Evolutionary conservation across 2,113 vertebrate species (phyloP), one percentile per base, ranked within the genome.

Genomic region (Stigmatopora nigra): DNA sequence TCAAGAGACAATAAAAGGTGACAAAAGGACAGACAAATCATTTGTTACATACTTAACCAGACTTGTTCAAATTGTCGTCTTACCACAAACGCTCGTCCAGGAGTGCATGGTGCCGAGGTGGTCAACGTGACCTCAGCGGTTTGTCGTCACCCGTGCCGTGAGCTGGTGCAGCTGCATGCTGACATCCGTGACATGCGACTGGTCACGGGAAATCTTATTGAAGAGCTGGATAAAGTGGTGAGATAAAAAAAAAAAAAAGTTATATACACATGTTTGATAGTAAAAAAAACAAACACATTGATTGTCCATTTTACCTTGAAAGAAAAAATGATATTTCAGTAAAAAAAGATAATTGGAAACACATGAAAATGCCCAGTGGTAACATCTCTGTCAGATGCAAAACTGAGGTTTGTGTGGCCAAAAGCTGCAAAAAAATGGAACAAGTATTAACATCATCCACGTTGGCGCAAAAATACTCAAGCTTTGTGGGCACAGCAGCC

Each of bases 111-210:
- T 62, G 84, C 89, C 0, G 93, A 94, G 78, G 90, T 92, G 0
- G 79, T 89, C 68, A 93, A 88, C 36, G 82, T 92, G 49, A 87
- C 88, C 3, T 90, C 92, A 0, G 57, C 80, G 60, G 79, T 94
- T 79, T 99, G 97, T 20, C 93, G 91, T 48, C 94, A 88, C 41
- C 96, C 96, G 0, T 99, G 97, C 2, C 93, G 95, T 22, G 96
- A 98, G 38, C 87, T 98, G 81, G 79, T 91, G 35, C 88, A 78
- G 0, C 90, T 98, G 87, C 87, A 95, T 75, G 89, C 89, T 0
- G 96, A 99, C 78, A 92, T 99, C 52, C 89, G 93, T 0, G 93
- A 94, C n/a, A 86, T 99, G 53, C 91, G 92, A 0, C 83, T 92
- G 0, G 83, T 95, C 25, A 95, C 98, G 60, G 88, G 87, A 72